Evolutionary conservation across 2,888 invertebrate species (phyloP), one percentile per base, ranked within the genome.

Genomic region (Miltochrista miniata): DNA sequence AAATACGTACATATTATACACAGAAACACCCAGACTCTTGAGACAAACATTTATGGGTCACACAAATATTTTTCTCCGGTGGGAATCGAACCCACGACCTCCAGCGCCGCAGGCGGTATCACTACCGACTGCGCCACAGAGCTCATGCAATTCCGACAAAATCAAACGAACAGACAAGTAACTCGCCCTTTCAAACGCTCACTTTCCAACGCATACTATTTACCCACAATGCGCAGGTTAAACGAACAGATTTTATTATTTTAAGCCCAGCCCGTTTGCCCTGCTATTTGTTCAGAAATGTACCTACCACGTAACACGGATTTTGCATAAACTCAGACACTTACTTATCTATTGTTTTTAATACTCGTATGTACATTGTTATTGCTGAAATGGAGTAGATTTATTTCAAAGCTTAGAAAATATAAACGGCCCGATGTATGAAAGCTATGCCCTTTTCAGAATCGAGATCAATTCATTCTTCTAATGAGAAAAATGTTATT

Each of bases 161-260:
- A 24, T 31, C 18, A 10, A 37, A 5, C 18, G 1, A 7, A 43
- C 14, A 54, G 1, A 2, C 54, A 43, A 65, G 56, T 37, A 48
- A 40, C 35, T n/a, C 0, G 0, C 7, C 2, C 15, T 14, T 59
- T 35, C 47, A 42, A 71, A 64, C 63, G 48, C 46, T 42, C 40
- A 2, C 15, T 18, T 18, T 10, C 39, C 53, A 54, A 52, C 61
- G 63, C 66, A 62, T 64, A 64, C 61, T 70, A 66, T 70, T 73
- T 70, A 54, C 64, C 59, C 61, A 63, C 72, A 74, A 68, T 65
- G 64, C 62, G 62, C 56, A 66, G 72, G 75, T 74, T 72, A 73
- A 78, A 68, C 68, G 68, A 55, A 53, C 63, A 66, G 72, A 73
- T 78, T 81, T 75, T 78, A 79, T 81, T 79, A 81, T 81, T 77